A percentile compares a stretch with the other conserved stretches of the same genome.
Evolutionary conservation across 2,797 vertebrate genomes (phyloP).

Genomic region (Tolypeutes matacus): DNA sequence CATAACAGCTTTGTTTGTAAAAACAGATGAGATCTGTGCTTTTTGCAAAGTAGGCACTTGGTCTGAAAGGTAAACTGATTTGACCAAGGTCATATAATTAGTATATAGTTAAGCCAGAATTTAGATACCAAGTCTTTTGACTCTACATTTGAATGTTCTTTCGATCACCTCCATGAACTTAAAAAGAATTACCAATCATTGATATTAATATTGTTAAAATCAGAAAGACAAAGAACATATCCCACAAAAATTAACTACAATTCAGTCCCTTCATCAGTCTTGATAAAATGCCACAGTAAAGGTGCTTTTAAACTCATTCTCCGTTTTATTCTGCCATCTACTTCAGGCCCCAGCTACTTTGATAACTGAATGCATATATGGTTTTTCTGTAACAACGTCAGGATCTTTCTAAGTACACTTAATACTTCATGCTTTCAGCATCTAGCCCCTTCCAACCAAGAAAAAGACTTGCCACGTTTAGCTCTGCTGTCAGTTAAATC

Average conservation of each 20-base stretch:
- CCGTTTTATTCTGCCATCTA: neutral
- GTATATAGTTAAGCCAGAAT: neutral
- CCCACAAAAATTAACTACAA: neutral
- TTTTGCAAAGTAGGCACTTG: neutral
- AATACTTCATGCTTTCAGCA: neutral
- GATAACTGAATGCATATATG: neutral
- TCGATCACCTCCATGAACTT: neutral
- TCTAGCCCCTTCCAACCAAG: neutral
- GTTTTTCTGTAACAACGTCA: neutral
- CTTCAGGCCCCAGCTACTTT: too few relatives aligned
- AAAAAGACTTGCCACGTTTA: neutral
- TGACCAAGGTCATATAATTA: neutral
- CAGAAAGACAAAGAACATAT: neutral
- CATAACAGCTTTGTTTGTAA: neutral
- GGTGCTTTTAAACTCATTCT: neutral
- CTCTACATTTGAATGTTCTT: neutral
- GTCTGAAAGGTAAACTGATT: neutral
- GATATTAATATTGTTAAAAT: constrained; percentile 10
- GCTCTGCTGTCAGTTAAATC: neutral
- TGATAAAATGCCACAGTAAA: too few relatives aligned
- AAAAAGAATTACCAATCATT: neutral
- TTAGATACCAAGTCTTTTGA: neutral
- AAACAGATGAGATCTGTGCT: neutral
- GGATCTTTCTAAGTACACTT: neutral
- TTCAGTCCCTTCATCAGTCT: neutral